Evolutionary conservation across 2,888 invertebrate genomes (phyloP).

Genomic region (Acanthoscelides obtectus): DNA sequence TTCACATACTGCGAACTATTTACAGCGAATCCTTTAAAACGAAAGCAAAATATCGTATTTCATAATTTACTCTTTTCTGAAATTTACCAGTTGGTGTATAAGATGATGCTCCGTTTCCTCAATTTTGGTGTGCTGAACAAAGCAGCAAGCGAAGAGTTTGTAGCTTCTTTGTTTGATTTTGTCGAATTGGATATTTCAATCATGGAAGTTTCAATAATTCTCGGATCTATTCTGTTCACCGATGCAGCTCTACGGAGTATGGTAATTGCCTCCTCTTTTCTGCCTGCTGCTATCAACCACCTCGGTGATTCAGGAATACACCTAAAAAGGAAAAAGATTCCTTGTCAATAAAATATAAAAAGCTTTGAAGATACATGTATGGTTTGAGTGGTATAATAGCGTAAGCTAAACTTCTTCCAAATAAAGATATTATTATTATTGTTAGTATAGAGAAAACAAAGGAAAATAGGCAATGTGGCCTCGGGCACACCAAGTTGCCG

Average conservation of each 20-base stretch:
- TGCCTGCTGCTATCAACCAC: slow-evolving; percentile 57
- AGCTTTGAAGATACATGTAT: too few species aligned
- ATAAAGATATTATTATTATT: slow-evolving; percentile 3
- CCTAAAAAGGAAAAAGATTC: too few species aligned
- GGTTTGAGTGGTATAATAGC: slow-evolving; percentile 2
- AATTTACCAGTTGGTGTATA: slow-evolving; percentile 57
- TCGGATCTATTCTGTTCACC: slow-evolving; percentile 33
- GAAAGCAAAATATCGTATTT: too few species aligned
- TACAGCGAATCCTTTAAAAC: too few species aligned
- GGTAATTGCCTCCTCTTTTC: slow-evolving; percentile 50
- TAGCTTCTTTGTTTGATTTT: slow-evolving; percentile 27
- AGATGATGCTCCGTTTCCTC: slow-evolving; percentile 48
- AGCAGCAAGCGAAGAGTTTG: slow-evolving; percentile 39
- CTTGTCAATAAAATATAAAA: too few species aligned
- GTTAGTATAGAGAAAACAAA: too few species aligned
- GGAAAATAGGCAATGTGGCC: too few species aligned
- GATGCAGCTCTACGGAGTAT: slow-evolving; percentile 41
- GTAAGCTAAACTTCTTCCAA: slow-evolving; percentile 2
- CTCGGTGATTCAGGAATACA: slow-evolving; percentile 59
- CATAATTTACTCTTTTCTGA: too few species aligned
- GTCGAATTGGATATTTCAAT: slow-evolving; percentile 22
- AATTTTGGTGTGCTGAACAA: slow-evolving; percentile 52
- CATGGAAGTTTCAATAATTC: slow-evolving; percentile 21
- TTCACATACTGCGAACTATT: too few species aligned
- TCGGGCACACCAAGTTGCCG: too few species aligned